phyloP scores from a whole-genome alignment of 2,113 vertebrate genomes.

The Phodopus roborovskii region DNA sequence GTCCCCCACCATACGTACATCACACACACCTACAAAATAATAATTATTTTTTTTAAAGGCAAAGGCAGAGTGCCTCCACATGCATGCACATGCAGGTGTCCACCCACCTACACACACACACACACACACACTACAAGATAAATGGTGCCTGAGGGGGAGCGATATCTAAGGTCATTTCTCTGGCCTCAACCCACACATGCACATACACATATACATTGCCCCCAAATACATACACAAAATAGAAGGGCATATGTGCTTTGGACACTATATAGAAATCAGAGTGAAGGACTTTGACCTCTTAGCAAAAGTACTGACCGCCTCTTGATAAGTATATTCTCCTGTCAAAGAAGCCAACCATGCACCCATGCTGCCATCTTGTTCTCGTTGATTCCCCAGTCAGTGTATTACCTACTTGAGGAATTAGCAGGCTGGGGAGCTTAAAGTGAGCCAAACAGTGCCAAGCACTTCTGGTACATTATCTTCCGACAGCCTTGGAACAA shows the following conservation, averaged over 20 bases:
- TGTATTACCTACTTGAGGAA: neutral
- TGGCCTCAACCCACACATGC: neutral
- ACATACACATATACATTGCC: neutral
- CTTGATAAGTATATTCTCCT: neutral
- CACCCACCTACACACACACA: neutral
- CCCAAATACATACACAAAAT: neutral
- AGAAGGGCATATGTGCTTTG: neutral
- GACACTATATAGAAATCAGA: neutral
- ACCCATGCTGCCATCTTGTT: neutral
- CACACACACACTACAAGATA: no score
- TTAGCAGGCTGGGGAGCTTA: neutral
- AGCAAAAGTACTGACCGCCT: neutral
- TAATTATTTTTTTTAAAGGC: no score
- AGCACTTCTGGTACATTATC: neutral
- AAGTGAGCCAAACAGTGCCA: neutral
- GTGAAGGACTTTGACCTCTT: neutral
- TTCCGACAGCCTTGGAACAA: neutral
- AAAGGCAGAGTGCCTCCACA: neutral
- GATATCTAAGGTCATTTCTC: neutral
- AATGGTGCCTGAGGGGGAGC: neutral
- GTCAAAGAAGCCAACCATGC: neutral
- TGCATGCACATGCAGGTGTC: neutral
- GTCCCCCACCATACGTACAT: neutral
- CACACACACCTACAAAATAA: neutral
- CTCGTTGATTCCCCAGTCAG: neutral